Evolutionary conservation across 2,113 vertebrate species (phyloP).

Genomic region (Deroptyus accipitrinus): DNA sequence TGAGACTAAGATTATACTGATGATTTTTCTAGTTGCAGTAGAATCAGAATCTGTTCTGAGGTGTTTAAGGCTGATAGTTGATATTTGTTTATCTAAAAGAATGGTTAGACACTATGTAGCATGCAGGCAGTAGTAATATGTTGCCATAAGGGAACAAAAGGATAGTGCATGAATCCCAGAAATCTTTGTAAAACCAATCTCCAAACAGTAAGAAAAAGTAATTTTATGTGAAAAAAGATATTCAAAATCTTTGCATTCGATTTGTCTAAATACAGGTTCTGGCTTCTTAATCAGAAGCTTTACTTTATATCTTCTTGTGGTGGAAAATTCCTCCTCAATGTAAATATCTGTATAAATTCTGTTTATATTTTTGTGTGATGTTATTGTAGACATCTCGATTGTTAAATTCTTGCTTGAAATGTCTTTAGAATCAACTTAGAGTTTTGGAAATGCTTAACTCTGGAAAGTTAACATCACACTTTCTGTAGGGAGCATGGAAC

Average conservation of each 20-base stretch:
- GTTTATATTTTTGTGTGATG: background rate
- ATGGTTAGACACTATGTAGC: background rate
- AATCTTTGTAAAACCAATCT: background rate
- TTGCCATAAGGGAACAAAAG: background rate
- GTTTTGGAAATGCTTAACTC: background rate
- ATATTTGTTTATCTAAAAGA: background rate
- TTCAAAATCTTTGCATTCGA: background rate
- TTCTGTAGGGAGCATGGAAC: background rate
- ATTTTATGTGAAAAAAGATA: background rate
- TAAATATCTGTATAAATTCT: background rate
- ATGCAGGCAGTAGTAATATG: background rate
- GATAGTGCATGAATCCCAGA: background rate
- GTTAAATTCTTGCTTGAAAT: background rate
- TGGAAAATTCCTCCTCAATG: background rate
- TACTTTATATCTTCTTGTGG: background rate
- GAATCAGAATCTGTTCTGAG: background rate
- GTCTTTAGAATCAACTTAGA: background rate
- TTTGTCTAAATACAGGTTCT: background rate
- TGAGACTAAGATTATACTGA: background rate
- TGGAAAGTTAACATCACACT: background rate
- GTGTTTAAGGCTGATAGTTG: background rate
- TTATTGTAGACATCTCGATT: background rate
- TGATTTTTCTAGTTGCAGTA: background rate
- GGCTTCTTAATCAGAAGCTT: background rate
- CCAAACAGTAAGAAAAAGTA: background rate